Conservation (phyloP, 37 sponge, comb jelly and placozoan species). For the Eunapius fragilis region DNA sequence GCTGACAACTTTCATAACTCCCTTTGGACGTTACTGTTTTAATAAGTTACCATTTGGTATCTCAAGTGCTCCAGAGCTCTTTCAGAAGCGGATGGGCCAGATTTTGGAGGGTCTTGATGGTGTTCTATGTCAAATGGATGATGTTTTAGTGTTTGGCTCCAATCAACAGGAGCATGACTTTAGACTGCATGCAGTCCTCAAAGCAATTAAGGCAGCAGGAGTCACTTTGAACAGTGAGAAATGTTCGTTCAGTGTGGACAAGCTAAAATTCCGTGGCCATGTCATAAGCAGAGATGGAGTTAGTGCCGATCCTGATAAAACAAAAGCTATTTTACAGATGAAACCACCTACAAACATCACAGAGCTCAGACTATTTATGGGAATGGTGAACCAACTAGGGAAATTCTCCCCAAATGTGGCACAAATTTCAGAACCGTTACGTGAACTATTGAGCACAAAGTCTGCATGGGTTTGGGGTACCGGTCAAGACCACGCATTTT, state of each 20-base stretch:
- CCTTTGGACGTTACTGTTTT: conserved; percentile 10
- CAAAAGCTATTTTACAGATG: conserved; percentile 2
- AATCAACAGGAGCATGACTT: conserved; percentile 14
- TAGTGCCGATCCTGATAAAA: not conserved
- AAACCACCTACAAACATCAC: conserved; percentile 1
- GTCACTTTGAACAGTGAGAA: conserved; percentile 10
- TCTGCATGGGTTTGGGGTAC: conserved; percentile 3
- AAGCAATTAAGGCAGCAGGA: not conserved
- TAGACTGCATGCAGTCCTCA: not conserved
- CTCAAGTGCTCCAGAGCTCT: conserved; percentile 33
- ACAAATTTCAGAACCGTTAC: not conserved
- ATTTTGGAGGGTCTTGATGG: conserved; percentile 30
- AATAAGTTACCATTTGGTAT: conserved; percentile 22
- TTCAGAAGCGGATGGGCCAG: conserved; percentile 10
- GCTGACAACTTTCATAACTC: conserved; percentile 18
- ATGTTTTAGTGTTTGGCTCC: conserved; percentile 23
- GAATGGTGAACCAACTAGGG: conserved; percentile 23
- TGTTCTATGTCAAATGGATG: conserved; percentile 32
- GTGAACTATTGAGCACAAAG: conserved; percentile 27
- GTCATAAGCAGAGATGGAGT: conserved; percentile 6
- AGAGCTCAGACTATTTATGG: conserved; percentile 3
- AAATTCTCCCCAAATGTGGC: conserved; percentile 12
- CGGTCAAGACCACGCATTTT: conserved; percentile 14
- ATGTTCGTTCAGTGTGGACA: not conserved
- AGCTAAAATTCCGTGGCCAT: conserved; percentile 32